A percentile compares a stretch with the other conserved stretches of the same genome.
phyloP scores from a whole-genome alignment of 2,888 invertebrate species.

The Euplagia quadripunctaria region DNA sequence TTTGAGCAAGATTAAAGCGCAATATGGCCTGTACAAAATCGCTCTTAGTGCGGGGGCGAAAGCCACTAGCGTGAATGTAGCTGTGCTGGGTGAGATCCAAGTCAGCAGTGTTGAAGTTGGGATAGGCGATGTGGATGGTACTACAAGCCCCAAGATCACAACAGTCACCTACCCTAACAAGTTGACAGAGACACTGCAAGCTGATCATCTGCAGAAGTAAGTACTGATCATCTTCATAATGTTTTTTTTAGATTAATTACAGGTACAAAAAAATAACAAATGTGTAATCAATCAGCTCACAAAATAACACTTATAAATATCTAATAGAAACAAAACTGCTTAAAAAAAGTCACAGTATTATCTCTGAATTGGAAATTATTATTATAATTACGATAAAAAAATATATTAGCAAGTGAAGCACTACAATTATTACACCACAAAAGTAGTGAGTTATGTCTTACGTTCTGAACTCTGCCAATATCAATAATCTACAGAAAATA shows the following conservation, averaged over 20 bases:
- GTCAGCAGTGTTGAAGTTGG: constrained; percentile 94
- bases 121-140: constrained; percentile 96
- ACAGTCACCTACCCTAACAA: constrained; percentile 92
- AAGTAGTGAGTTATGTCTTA: too few species aligned
- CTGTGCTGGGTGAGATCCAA: constrained; percentile 92
- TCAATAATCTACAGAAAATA: too few species aligned
- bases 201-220: constrained; percentile 95
- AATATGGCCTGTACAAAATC: constrained; percentile 95
- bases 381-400: too few species aligned
- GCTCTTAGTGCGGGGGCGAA: constrained; percentile 91
- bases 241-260: background rate
- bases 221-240: constrained; percentile 42
- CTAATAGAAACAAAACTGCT: too few species aligned
- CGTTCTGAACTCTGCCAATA: too few species aligned
- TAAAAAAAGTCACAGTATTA: too few species aligned
- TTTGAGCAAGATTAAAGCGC: constrained; percentile 91
- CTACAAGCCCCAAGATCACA: constrained; percentile 92
- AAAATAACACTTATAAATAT: too few species aligned
- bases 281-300: too few species aligned
- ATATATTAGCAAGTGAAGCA: too few species aligned
- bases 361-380: too few species aligned
- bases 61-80: constrained; percentile 88
- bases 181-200: constrained; percentile 90
- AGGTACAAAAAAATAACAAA: background rate
- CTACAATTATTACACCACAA: too few species aligned